Evolutionary conservation across 2,113 vertebrate genomes (phyloP).

Genomic region (Nematolebias whitei): DNA sequence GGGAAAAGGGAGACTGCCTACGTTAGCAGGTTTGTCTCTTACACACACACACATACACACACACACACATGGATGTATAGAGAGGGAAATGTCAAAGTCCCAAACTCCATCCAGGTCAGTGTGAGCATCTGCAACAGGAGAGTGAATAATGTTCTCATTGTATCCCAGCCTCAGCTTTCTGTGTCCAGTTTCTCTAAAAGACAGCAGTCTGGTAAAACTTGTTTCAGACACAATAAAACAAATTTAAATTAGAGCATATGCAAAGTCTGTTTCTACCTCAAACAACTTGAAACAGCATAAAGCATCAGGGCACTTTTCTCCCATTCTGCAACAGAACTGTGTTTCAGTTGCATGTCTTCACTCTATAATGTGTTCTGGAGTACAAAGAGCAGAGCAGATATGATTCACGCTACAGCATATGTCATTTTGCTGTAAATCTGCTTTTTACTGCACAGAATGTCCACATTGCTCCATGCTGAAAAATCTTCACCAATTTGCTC

Average conservation of each 20-base stretch:
- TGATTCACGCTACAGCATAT: conserved; percentile 14
- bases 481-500: background rate
- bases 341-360: conserved; percentile 6
- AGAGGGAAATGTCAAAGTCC: conserved; percentile 21
- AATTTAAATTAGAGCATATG: background rate
- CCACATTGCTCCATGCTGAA: background rate
- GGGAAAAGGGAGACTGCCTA: conserved; percentile 27
- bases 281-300: background rate
- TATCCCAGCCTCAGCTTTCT: conserved; percentile 11
- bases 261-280: background rate
- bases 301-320: background rate
- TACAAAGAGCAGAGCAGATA: conserved; percentile 16
- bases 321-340: conserved; percentile 11
- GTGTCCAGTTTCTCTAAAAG: conserved; percentile 9
- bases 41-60: conserved; percentile 4
- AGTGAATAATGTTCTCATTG: conserved; percentile 51
- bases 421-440: conserved; percentile 15
- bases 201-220: background rate
- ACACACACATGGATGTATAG: too few species aligned
- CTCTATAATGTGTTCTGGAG: conserved; percentile 16
- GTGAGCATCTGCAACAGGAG: conserved; percentile 1
- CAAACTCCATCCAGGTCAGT: conserved; percentile 37
- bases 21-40: conserved; percentile 33
- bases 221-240: conserved; percentile 15
- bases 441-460: conserved; percentile 4